These are phyloP conservation scores for Physocephala rufipes DNA, from an alignment of 2,888 invertebrate genomes.

Conservation along the genomic window DNA sequence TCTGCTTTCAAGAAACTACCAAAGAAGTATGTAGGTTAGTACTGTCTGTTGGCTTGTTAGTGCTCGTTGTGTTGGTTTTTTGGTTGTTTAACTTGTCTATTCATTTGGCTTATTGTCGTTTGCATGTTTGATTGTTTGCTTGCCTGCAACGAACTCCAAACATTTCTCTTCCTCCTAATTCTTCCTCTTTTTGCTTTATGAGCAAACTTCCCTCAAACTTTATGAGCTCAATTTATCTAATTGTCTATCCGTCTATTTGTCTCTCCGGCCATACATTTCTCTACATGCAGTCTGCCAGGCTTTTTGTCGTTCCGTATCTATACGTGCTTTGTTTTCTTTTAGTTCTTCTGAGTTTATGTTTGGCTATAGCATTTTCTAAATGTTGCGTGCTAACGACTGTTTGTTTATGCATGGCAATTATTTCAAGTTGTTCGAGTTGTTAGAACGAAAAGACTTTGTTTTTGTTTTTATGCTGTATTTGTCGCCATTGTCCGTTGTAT, in stretches of 20 bases:
- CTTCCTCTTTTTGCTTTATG: background rate
- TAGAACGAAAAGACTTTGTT: background rate
- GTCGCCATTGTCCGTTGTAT: background rate
- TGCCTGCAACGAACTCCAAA: background rate
- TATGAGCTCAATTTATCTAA: background rate
- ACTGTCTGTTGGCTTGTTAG: too few relatives aligned
- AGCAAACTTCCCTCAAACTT: background rate
- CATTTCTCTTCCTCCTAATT: background rate
- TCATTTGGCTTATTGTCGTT: background rate
- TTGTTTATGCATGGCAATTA: conserved; percentile 37
- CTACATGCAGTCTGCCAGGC: background rate
- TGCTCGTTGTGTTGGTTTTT: too few relatives aligned
- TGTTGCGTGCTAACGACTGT: conserved; percentile 36
- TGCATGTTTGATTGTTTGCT: background rate
- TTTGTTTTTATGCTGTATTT: background rate
- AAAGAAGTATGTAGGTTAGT: too few relatives aligned
- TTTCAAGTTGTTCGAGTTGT: conserved; percentile 34
- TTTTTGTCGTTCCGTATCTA: background rate
- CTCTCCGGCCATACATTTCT: background rate
- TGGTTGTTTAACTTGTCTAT: too few relatives aligned
- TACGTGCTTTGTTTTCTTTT: background rate
- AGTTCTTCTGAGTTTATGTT: background rate
- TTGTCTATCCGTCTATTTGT: background rate
- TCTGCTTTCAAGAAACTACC: too few relatives aligned
- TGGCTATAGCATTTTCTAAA: conserved; percentile 10